Conservation (phyloP, 2,797 vertebrate genomes). For the Gambelia wislizenii region DNA sequence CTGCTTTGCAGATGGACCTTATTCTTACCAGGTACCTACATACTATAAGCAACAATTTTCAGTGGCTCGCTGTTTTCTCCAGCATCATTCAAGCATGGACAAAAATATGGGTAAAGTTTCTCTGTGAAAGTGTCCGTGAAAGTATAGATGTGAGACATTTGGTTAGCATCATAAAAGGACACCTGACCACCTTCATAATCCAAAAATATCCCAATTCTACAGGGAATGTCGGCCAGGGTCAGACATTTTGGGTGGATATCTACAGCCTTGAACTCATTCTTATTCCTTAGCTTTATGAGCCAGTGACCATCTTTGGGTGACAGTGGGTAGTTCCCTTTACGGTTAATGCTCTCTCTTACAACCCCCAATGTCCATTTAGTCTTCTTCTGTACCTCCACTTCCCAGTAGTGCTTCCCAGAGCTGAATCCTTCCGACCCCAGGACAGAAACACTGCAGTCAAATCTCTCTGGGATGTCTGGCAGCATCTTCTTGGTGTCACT, state of each 20-base stretch:
- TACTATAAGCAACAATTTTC: slow-evolving; percentile 47
- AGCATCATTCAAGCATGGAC: slow-evolving; percentile 75
- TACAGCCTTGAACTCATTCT: slow-evolving; percentile 70
- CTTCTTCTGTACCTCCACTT: slow-evolving; percentile 73
- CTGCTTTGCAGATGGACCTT: not conserved
- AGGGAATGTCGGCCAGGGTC: not conserved
- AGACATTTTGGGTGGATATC: slow-evolving; percentile 68
- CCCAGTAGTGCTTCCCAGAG: slow-evolving; percentile 80
- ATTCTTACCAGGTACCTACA: not conserved
- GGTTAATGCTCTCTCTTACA: slow-evolving; percentile 70
- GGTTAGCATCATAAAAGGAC: slow-evolving; percentile 71
- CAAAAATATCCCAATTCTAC: slow-evolving; percentile 71
- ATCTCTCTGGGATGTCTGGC: slow-evolving; percentile 75
- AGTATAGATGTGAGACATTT: slow-evolving; percentile 72
- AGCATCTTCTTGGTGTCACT: slow-evolving; percentile 59
- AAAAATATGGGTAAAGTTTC: slow-evolving; percentile 78
- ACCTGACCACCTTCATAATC: slow-evolving; percentile 77
- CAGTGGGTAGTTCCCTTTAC: slow-evolving; percentile 70
- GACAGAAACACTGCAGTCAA: slow-evolving; percentile 76
- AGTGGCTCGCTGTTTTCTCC: slow-evolving; percentile 75
- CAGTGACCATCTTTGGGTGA: slow-evolving; percentile 79
- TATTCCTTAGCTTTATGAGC: slow-evolving; percentile 77
- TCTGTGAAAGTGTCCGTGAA: slow-evolving; percentile 73
- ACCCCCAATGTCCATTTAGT: slow-evolving; percentile 79
- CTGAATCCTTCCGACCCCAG: slow-evolving; percentile 77